Percentiles rank a stretch among this genome's conserved stretches.
These are phyloP conservation scores for Onthophagus taurus DNA, from an alignment of 1,140 invertebrate species.

Conservation along the genomic window DNA sequence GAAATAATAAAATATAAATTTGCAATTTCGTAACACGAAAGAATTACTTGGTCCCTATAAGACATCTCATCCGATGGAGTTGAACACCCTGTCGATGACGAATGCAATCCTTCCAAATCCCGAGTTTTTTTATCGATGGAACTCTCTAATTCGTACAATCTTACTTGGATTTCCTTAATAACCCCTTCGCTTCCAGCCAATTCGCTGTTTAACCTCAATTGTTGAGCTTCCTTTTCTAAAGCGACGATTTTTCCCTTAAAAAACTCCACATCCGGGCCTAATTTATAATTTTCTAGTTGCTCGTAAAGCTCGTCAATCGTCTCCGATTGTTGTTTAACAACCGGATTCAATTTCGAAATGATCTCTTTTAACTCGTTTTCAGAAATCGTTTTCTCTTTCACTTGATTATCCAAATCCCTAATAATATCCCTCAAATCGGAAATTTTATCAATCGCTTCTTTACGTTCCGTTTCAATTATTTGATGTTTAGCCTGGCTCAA, in stretches of 20 bases:
- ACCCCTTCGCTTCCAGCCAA: constrained; percentile 44
- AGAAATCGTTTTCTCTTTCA: constrained; percentile 48
- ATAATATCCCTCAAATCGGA: constrained; percentile 65
- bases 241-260: constrained; percentile 43
- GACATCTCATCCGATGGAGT: constrained; percentile 73
- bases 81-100: constrained; percentile 48
- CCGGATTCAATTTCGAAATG: constrained; percentile 38
- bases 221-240: constrained; percentile 49
- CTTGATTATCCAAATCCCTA: constrained; percentile 57
- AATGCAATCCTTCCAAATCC: constrained; percentile 59
- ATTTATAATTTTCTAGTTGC: constrained; percentile 42
- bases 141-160: constrained; percentile 50
- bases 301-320: constrained; percentile 45
- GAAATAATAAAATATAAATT: neutral
- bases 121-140: constrained; percentile 55
- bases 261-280: constrained; percentile 41
- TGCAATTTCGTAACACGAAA: neutral
- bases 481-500: constrained; percentile 49
- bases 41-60: constrained; percentile 49
- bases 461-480: constrained; percentile 53
- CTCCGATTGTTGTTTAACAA: constrained; percentile 43
- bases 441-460: constrained; percentile 62
- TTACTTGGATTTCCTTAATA: constrained; percentile 43
- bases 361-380: constrained; percentile 40
- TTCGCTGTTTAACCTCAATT: constrained; percentile 45